Conservation (phyloP, 2,888 invertebrate genomes). For the Melieria omissa region DNA sequence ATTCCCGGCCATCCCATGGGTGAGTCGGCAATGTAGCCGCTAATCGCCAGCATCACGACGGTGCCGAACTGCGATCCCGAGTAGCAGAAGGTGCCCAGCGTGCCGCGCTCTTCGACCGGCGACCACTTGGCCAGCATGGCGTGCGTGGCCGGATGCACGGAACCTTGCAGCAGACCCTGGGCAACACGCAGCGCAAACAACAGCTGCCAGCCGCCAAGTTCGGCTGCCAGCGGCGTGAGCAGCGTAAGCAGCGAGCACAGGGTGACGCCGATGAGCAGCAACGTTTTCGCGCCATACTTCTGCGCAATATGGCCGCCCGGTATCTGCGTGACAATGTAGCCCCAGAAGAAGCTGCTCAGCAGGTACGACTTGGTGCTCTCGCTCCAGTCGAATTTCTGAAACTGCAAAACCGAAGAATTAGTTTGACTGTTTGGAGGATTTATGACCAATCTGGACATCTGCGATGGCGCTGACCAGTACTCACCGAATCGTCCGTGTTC, state of each 20-base stretch:
- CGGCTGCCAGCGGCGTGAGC: conserved; percentile 76
- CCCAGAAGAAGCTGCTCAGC: conserved; percentile 76
- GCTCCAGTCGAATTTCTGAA: conserved; percentile 72
- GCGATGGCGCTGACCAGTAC: neutral
- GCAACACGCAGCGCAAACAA: conserved; percentile 71
- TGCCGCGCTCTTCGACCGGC: conserved; percentile 76
- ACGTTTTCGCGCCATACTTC: conserved; percentile 75
- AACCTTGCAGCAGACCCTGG: conserved; percentile 77
- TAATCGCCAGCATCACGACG: conserved; percentile 76
- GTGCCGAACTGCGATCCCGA: conserved; percentile 85
- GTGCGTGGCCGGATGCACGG: conserved; percentile 76
- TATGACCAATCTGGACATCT: neutral
- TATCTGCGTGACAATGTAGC: conserved; percentile 73
- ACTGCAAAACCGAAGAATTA: conserved; percentile 59
- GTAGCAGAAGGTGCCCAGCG: conserved; percentile 74
- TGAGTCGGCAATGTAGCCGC: conserved; percentile 77
- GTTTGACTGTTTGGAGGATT: neutral
- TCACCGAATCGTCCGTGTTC: conserved; percentile 66
- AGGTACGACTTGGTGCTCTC: conserved; percentile 69
- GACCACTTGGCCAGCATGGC: conserved; percentile 78
- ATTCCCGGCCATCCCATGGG: conserved; percentile 80
- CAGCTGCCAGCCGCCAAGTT: conserved; percentile 72
- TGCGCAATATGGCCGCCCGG: conserved; percentile 79
- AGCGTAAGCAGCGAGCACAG: conserved; percentile 76
- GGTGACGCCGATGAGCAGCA: conserved; percentile 70